Evolutionary conservation across 2,797 vertebrate genomes (phyloP), one percentile per base, ranked within the genome.

Genomic region (Gorsachius magnificus): DNA sequence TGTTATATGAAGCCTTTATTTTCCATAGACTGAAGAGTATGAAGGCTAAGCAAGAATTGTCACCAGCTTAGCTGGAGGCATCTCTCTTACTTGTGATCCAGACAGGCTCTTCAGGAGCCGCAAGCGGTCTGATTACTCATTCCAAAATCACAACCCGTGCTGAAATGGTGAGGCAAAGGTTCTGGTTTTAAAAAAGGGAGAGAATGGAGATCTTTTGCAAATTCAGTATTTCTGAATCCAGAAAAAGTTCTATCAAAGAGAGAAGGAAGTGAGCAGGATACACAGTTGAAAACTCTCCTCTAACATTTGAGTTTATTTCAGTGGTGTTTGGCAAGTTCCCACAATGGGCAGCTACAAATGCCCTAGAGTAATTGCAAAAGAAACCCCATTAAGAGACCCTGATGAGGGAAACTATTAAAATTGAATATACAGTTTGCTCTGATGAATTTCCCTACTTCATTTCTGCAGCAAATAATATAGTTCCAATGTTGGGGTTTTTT

Each of bases 371-470:
- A 95, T 36, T 91, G 70, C 60, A 79, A 85, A 95, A 94, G 38
- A 94, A 95, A 84, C 8, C 14, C 68, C 76, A 77, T 87, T 91
- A 96, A 87, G 68, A 85, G 81, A 83, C 14, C 10, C 48, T 88
- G 50, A 93, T 76, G 90, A 93, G 35, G 75, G 29, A 74, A 95
- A 91, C 28, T 54, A 87, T 89, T 95, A 95, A 95, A 92, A 92
- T 18, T 61, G 33, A 91, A 90, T 25, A 65, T 41, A 48, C 38
- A 36, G 25, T 60, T 87, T 90, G 21, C 36, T 81, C 70, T 87
- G 84, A 96, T 92, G 60, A 84, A 94, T 95, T 89, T 94, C 60
- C 50, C 46, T 77, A n/a, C 57, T 70, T 80, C 18, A n/a, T 50
- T 69, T 96, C 79, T 86, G 50, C 45, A 86, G 53, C 51, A 92